Evolutionary conservation across 2,113 vertebrate species (phyloP), one percentile per base, ranked within the genome.

Genomic region (Urocitellus parryii): DNA sequence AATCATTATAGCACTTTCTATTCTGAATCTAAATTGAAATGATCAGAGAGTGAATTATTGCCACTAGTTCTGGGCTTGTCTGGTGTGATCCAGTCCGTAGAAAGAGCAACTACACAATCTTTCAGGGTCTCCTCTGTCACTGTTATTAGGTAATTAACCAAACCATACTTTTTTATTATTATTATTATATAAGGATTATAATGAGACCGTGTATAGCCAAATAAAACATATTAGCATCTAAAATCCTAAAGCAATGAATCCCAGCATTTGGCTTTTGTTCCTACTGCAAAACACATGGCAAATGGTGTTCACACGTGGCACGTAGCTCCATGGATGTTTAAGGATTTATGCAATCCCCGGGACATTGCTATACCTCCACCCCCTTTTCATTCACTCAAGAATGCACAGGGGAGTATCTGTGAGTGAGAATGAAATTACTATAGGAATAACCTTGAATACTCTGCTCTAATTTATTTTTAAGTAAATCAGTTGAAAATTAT

Each of bases 401-500:
- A 93, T 90, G 32, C 53, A 83, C 85, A 68, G 61, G 58, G 76
- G 48, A 88, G 63, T 45, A 87, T 34, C 65, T 34, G n/a, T 27
- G 45, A 96, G 27, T 92, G 32, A 37, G 29, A 85, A 79, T 14
- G 25, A 92, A 94, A 91, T 65, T 81, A 77, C 11, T 81, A 32
- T 42, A 76, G 42, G 25, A 90, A 77, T 91, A 96, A 89, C 58
- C 42, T 68, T 90, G 61, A 92, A n/a, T 58, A 45, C 42, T 81
- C 86, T 74, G 37, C 27, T 91, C 72, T 91, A 27, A 74, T 87
- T 94, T 94, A 58, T 79, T 91, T 94, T 93, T 96, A 73, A 96
- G 87, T 45, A 77, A 95, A 56, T 84, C 90, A 27, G 3, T 73
- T 92, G 83, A 94, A 89, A 92, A 90, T 16, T 13, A 84, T 84